A percentile compares a stretch with the other conserved stretches of the same genome.
These are phyloP conservation scores for Bruchidius siliquastri DNA, from an alignment of 2,888 invertebrate genomes.

Conservation along the genomic window DNA sequence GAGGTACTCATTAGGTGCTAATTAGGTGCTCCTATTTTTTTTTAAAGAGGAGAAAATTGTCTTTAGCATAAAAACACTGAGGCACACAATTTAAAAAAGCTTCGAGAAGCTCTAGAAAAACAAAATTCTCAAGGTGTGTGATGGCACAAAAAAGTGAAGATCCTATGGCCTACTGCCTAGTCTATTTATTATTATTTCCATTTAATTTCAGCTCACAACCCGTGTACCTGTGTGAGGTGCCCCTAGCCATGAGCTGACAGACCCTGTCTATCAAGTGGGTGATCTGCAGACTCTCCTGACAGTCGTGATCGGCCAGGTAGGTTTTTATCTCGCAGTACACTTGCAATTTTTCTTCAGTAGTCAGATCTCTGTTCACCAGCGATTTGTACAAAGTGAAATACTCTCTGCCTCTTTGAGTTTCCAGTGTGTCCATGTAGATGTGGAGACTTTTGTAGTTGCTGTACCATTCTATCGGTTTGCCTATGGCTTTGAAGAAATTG, in stretches of 20 bases:
- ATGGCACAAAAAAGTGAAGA: no score
- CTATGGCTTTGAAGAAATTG: constrained; percentile 60
- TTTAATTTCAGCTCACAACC: constrained; percentile 6
- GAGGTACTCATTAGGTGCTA: no score
- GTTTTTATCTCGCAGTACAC: constrained; percentile 66
- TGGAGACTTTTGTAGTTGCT: constrained; percentile 53
- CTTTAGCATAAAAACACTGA: no score
- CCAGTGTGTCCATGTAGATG: constrained; percentile 76
- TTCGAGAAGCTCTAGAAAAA: no score
- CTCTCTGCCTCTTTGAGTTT: constrained; percentile 73
- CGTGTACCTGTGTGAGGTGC: constrained; percentile 38
- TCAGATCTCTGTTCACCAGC: constrained; percentile 56
- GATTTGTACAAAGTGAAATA: constrained; percentile 68
- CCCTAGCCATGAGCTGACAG: constrained; percentile 62
- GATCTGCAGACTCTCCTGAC: constrained; percentile 55
- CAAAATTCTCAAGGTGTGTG: no score
- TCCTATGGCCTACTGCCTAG: no score
- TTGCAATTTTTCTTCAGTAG: constrained; percentile 59
- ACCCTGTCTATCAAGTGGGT: constrained; percentile 66
- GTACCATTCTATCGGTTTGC: constrained; percentile 55
- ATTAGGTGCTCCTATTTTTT: no score
- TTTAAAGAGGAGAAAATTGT: no score
- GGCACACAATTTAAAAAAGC: no score
- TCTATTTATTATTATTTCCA: no score
- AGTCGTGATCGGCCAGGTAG: constrained; percentile 58